Conservation (phyloP, 2,797 vertebrate genomes). For the Tokudaia muenninki region DNA sequence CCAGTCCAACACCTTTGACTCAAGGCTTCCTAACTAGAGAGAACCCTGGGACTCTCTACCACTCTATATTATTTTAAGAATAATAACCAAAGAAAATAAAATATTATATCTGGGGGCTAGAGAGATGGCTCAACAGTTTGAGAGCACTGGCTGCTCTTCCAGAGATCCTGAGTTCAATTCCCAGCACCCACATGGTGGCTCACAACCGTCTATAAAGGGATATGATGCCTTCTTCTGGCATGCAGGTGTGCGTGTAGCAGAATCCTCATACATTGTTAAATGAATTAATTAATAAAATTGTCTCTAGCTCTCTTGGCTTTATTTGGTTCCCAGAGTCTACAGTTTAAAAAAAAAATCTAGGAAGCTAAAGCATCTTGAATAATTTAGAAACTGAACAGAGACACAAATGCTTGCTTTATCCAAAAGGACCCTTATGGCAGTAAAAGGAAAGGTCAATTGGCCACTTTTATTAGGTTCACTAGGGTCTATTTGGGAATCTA, state of each 20-base stretch:
- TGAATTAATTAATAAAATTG: background rate
- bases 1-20: background rate
- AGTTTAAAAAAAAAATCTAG: background rate
- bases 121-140: background rate
- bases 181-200: background rate
- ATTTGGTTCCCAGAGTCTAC: background rate
- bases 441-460: background rate
- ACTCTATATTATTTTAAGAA: conserved; percentile 46
- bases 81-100: background rate
- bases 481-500: conserved; percentile 7
- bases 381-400: conserved; percentile 7
- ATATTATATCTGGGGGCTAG: background rate
- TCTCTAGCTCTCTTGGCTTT: background rate
- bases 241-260: background rate
- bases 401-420: background rate
- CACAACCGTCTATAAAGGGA: background rate
- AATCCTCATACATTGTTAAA: background rate
- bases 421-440: background rate
- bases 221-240: background rate
- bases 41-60: background rate
- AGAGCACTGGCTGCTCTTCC: background rate
- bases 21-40: background rate
- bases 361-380: background rate
- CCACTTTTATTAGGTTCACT: background rate
- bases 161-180: background rate